These are phyloP conservation scores for Tenualosa thibaudeaui DNA, from an alignment of 2,797 vertebrate genomes.

Conservation along the genomic window DNA sequence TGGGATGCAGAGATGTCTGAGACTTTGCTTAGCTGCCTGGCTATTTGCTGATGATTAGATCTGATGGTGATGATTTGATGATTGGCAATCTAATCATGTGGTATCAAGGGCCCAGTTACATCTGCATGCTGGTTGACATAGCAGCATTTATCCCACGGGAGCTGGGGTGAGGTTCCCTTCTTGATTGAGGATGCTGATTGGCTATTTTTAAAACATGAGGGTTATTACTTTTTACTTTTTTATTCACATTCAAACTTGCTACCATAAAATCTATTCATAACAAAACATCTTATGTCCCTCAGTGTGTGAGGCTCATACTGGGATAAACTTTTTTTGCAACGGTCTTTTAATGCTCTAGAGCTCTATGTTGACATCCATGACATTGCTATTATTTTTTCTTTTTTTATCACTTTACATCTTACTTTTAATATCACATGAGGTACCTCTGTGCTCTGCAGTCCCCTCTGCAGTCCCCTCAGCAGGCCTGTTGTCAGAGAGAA, in stretches of 20 bases:
- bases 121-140: neutral
- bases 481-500: neutral
- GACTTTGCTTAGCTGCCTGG: neutral
- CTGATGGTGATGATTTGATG: too few relatives aligned
- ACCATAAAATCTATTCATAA: neutral
- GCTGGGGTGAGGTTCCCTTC: neutral
- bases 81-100: too few relatives aligned
- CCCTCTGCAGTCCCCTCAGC: neutral
- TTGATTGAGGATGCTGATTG: too few relatives aligned
- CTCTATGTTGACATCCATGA: neutral
- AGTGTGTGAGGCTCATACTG: neutral
- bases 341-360: neutral
- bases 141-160: neutral
- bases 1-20: neutral
- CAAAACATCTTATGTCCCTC: neutral
- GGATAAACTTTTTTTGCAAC: neutral
- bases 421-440: neutral
- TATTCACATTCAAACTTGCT: neutral
- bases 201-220: too few relatives aligned
- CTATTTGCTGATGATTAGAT: neutral
- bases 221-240: neutral
- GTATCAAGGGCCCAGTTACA: neutral
- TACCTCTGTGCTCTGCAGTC: neutral
- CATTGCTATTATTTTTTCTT: neutral
- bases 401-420: neutral